Percentiles rank a stretch among this genome's conserved stretches.
Evolutionary conservation across 2,888 invertebrate species (phyloP).

Genomic region (Leptothorax acervorum): DNA sequence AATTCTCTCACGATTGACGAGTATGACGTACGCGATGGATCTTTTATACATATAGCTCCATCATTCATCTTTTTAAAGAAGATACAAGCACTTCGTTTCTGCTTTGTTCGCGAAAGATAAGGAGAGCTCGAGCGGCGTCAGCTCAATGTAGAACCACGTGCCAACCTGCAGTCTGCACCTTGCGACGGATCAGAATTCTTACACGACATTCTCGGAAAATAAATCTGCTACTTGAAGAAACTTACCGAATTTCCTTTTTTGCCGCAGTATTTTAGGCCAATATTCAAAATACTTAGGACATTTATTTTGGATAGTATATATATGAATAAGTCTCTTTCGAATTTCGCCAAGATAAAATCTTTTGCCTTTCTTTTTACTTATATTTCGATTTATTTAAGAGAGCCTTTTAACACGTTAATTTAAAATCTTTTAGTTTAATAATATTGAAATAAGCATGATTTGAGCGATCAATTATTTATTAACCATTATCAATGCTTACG

Average conservation of each 20-base stretch:
- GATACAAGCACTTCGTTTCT: constrained; percentile 24
- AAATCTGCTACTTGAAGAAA: not conserved
- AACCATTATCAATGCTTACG: not conserved
- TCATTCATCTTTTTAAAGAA: constrained; percentile 27
- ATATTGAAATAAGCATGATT: not conserved
- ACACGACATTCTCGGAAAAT: not conserved
- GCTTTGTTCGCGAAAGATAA: constrained; percentile 47
- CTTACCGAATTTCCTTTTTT: not conserved
- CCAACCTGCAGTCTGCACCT: not conserved
- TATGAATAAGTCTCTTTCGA: not conserved
- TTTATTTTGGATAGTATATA: not conserved
- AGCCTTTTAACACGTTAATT: no score
- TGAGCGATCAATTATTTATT: not conserved
- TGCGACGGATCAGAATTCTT: constrained; percentile 5
- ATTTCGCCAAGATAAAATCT: no score
- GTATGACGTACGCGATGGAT: not conserved
- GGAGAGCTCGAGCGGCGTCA: constrained; percentile 18
- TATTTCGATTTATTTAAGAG: no score
- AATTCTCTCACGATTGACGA: not conserved
- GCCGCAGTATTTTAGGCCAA: not conserved
- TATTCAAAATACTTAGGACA: not conserved
- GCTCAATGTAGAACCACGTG: not conserved
- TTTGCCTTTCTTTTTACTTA: no score
- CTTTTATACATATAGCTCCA: not conserved
- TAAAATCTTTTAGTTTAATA: not conserved